These are phyloP conservation scores for Elysia crispata DNA, from an alignment of 2,888 invertebrate species.

Conservation along the genomic window DNA sequence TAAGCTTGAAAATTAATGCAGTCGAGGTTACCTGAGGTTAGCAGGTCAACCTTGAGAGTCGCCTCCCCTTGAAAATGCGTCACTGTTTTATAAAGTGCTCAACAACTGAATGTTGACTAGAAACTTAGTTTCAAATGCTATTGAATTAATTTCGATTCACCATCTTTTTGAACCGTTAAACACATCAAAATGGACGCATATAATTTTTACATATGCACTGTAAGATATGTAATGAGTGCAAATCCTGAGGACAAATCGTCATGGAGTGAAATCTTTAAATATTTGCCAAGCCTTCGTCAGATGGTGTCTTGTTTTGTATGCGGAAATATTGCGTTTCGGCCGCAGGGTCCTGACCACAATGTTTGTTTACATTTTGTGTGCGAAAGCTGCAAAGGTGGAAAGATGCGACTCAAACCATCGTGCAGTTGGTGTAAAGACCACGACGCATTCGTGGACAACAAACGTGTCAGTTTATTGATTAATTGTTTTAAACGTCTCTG, in stretches of 20 bases:
- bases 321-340: constrained; percentile 88
- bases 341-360: constrained; percentile 85
- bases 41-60: background rate
- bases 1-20: too few species aligned
- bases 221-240: constrained; percentile 87
- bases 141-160: too few species aligned
- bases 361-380: constrained; percentile 94
- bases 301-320: constrained; percentile 94
- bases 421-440: constrained; percentile 92
- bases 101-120: too few species aligned
- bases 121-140: too few species aligned
- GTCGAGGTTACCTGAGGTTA: too few species aligned
- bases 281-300: constrained; percentile 90
- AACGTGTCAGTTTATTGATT: constrained; percentile 87
- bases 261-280: constrained; percentile 89
- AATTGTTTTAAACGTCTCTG: constrained; percentile 94
- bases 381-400: constrained; percentile 88
- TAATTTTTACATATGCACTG: constrained; percentile 88
- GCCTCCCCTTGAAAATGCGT: constrained; percentile 27
- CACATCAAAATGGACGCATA: constrained; percentile 85
- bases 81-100: constrained; percentile 15
- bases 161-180: background rate
- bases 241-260: constrained; percentile 83
- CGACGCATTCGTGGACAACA: constrained; percentile 88
- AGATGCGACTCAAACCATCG: constrained; percentile 89